Evolutionary conservation across 2,888 invertebrate genomes (phyloP), one percentile per base, ranked within the genome.

Genomic region (Mimumesa dahlbomi): DNA sequence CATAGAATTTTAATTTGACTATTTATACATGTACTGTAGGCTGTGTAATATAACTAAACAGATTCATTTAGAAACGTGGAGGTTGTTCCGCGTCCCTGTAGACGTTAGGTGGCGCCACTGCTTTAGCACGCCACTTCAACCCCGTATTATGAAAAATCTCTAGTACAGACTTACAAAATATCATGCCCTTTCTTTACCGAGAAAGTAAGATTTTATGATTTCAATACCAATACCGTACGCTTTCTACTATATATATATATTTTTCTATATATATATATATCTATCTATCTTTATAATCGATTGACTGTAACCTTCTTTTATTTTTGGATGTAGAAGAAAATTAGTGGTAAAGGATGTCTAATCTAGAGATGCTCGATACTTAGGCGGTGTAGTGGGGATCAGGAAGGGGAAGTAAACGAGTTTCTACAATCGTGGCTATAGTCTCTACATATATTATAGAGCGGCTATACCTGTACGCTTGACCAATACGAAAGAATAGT

Each of bases 401-500:
- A 73, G 43, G 70, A 61, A 70, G 72, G 61, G 38, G 21, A 59
- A 53, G 48, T 43, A 73, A 65, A 70, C 61, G 40, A 73, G 65
- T 73, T 70, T 45, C 53, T 25, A 73, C 70, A 70, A 70, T 62
- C 53, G 64, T 52, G 57, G 54, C 22, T 69, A 22, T 64, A 69
- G n/a, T n/a, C n/a, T n/a, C n/a, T n/a, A n/a, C n/a, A n/a, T n/a
- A n/a, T n/a, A n/a, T n/a, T n/a, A n/a, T n/a, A n/a, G n/a, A n/a
- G n/a, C 53, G 57, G 54, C 22, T 69, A 22, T 64, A 69, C 50
- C 64, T 72, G 69, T 42, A 69, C 56, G 56, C 72, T 69, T 69
- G 58, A 52, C 53, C 34, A 56, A 64, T 59, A 56, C 42, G 42
- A 69, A 29, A 64, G 36, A 69, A 63, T 50, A 40, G 40, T 16